Base-by-base conservation (phyloP, 2,888 invertebrate genomes). In the Lomographa bimaculata region DNA sequence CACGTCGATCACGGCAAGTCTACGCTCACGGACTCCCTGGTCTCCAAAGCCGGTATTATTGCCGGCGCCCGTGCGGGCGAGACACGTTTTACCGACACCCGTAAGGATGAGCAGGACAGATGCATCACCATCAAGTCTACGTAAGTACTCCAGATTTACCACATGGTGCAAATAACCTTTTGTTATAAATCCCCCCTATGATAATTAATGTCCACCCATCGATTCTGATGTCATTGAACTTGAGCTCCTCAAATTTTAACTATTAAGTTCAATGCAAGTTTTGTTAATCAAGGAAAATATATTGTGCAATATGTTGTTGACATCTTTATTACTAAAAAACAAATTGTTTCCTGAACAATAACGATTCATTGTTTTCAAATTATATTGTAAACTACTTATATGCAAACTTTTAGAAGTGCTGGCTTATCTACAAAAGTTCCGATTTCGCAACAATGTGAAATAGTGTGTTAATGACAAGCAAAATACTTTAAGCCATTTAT, bases 81-180 rank as follows among this genome's bases (percentile, higher is more conserved):
- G 87, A 98, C 98, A 7, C 93, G 99, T 57, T 99, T 99, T 89
- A 99, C 99, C 11, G 99, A 99, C 82, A 99, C 99, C 36, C 94
- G 99, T 54, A 99, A 99, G 87, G 99, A 99, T 90, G 99, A 99
- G 89, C 99, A 99, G 83, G 99, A 99, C 90, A 93, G 99, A 89
- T 99, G 99, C 85, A 99, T 99, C 89, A 99, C 99, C 84, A 99
- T 99, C 91, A 99, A 99, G 91, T 99, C 99, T 40, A 99, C 99
- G 97, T 98, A 89, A 94, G 96, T 92, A 55, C 23, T 32, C n/a
- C 16, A 12, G 1, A 45, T 14, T 3, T 14, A 46, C 67, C 69
- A 61, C 72, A 75, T 75, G 72, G 69, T 60, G 53, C 19, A 59
- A n/a, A 60, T 60, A 64, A 67, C 57, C 60, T 60, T n/a, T 56